Evolutionary conservation across 2,797 vertebrate species (phyloP).

Genomic region (Brotula barbata): DNA sequence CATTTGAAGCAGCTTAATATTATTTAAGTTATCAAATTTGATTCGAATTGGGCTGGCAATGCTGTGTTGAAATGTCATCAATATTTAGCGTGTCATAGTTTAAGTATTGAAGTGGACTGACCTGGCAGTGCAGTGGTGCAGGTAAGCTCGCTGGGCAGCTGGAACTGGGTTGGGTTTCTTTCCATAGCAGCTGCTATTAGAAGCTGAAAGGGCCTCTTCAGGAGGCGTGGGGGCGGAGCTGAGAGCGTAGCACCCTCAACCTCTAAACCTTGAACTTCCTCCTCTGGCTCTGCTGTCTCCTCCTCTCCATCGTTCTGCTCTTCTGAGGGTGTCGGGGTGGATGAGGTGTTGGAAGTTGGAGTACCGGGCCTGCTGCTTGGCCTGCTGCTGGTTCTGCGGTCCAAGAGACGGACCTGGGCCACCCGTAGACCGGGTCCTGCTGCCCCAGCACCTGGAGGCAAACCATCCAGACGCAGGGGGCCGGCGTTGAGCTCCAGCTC

Average conservation of each 20-base stretch:
- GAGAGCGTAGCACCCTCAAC: constrained; percentile 82
- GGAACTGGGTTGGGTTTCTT: constrained; percentile 96
- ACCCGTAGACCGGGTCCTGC: constrained; percentile 76
- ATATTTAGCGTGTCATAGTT: no score
- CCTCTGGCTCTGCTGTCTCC: constrained; percentile 91
- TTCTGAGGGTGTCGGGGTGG: constrained; percentile 91
- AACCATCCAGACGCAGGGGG: constrained; percentile 69
- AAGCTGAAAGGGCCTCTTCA: constrained; percentile 95
- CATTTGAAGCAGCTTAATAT: no score
- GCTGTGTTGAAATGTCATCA: no score
- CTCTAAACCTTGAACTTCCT: constrained; percentile 86
- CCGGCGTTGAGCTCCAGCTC: constrained; percentile 86
- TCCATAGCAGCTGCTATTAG: constrained; percentile 98
- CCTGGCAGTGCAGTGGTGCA: constrained; percentile 98
- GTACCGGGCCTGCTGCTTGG: constrained; percentile 94
- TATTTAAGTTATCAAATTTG: no score
- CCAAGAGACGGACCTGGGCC: constrained; percentile 90
- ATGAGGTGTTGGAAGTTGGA: constrained; percentile 91
- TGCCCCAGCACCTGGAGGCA: constrained; percentile 75
- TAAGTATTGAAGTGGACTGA: no score
- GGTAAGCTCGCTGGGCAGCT: constrained; percentile 95
- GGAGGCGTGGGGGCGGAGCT: constrained; percentile 81
- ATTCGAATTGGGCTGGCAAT: no score
- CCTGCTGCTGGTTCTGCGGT: constrained; percentile 84
- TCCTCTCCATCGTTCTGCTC: constrained; percentile 93